Evolutionary conservation across 2,797 vertebrate genomes (phyloP).

Genomic region (Alauda arvensis): DNA sequence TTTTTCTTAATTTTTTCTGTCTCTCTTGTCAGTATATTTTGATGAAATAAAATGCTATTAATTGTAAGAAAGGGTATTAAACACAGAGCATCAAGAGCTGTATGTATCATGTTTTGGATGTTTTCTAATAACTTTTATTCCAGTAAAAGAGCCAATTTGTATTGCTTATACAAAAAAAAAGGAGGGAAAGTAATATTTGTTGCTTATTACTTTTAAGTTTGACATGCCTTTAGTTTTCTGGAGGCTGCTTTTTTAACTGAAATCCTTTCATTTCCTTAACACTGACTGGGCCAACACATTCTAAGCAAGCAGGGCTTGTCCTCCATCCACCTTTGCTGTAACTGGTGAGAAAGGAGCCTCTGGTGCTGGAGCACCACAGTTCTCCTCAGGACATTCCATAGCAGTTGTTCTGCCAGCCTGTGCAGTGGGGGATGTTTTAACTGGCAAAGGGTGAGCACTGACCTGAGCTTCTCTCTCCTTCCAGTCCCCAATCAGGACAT

Average conservation of each 20-base stretch:
- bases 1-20: neutral
- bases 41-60: neutral
- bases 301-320: neutral
- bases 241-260: neutral
- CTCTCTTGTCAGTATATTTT: neutral
- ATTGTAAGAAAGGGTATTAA: neutral
- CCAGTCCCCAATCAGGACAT: conserved; percentile 93
- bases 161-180: neutral
- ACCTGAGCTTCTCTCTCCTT: conserved; percentile 70
- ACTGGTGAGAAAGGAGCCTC: conserved; percentile 46
- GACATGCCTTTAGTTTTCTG: neutral
- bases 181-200: neutral
- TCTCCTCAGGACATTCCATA: conserved; percentile 54
- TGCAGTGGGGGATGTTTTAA: conserved; percentile 64
- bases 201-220: neutral
- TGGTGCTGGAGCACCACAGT: conserved; percentile 47
- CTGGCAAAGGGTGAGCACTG: conserved; percentile 65
- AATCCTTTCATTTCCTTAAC: conserved; percentile 29
- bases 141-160: neutral
- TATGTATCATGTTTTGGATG: neutral
- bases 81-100: neutral
- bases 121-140: neutral
- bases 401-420: conserved; percentile 55
- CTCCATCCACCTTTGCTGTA: conserved; percentile 35
- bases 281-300: conserved; percentile 2